Conservation (phyloP, 64 coral and sea anemone species). For the Montipora capricornis region DNA sequence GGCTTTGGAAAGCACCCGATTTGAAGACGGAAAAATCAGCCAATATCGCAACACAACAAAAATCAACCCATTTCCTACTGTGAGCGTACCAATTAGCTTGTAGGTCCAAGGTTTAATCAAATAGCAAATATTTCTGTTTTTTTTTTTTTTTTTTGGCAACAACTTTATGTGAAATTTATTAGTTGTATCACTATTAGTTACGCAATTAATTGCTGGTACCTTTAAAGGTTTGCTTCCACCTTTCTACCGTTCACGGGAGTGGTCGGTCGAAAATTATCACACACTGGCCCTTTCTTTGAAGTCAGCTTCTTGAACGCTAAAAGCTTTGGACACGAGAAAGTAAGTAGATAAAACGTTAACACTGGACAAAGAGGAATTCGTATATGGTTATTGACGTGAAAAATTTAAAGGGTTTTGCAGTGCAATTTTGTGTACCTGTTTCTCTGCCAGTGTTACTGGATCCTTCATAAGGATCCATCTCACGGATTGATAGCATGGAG, state of each 20-base stretch:
- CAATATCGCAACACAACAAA: too few species aligned
- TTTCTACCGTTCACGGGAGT: conserved; percentile 26
- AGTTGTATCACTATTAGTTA: too few species aligned
- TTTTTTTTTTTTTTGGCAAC: too few species aligned
- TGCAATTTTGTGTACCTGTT: conserved; percentile 19
- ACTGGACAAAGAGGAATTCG: background rate
- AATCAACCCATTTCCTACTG: too few species aligned
- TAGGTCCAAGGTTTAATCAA: too few species aligned
- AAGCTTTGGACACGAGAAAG: background rate
- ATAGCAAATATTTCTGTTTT: too few species aligned
- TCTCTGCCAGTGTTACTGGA: background rate
- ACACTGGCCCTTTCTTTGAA: conserved; percentile 3
- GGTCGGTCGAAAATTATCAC: conserved; percentile 37
- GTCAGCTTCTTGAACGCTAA: conserved; percentile 31
- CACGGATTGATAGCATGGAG: conserved; percentile 85
- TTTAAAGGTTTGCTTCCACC: conserved; percentile 40
- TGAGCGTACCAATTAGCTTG: too few species aligned
- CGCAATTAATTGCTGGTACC: background rate
- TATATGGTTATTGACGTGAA: too few species aligned
- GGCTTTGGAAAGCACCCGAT: too few species aligned
- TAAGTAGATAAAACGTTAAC: too few species aligned
- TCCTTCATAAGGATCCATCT: conserved; percentile 70
- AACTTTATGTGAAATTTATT: too few species aligned
- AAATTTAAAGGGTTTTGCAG: background rate
- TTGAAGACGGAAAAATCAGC: too few species aligned